Conservation (phyloP, 2,888 invertebrate species). For the Seira sanloemensis region DNA sequence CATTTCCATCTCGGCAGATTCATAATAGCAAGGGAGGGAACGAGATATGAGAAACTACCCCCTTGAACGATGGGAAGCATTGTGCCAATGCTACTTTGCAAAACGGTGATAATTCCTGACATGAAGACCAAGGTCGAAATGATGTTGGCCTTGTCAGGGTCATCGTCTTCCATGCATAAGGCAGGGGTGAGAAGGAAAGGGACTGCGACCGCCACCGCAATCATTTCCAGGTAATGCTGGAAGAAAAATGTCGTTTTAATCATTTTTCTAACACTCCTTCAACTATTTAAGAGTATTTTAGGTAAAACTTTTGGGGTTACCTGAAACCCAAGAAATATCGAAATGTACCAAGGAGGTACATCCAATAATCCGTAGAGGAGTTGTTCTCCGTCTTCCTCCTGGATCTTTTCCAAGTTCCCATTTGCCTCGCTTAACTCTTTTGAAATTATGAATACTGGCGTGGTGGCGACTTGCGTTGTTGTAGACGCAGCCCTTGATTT, state of each 20-base stretch:
- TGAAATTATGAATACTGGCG: slow-evolving; percentile 1
- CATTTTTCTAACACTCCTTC: neutral
- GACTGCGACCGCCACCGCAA: slow-evolving; percentile 89
- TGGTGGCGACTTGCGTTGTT: neutral
- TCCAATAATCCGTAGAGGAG: slow-evolving; percentile 85
- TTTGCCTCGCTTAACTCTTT: slow-evolving; percentile 4
- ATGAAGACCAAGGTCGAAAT: slow-evolving; percentile 90
- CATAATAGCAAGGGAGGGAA: slow-evolving; percentile 83
- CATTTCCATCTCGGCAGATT: slow-evolving; percentile 85
- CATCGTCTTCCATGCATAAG: slow-evolving; percentile 86
- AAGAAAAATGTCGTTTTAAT: slow-evolving; percentile 57
- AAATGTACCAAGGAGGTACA: slow-evolving; percentile 89
- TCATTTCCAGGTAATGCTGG: slow-evolving; percentile 89
- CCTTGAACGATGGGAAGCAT: slow-evolving; percentile 76
- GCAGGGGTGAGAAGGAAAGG: slow-evolving; percentile 88
- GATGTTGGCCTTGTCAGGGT: slow-evolving; percentile 85
- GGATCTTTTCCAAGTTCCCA: neutral
- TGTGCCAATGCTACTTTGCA: slow-evolving; percentile 83
- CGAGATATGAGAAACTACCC: slow-evolving; percentile 87
- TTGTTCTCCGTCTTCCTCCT: slow-evolving; percentile 31
- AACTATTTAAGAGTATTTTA: slow-evolving; percentile 9
- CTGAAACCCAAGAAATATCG: slow-evolving; percentile 88
- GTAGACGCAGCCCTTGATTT: neutral
- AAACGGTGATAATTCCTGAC: slow-evolving; percentile 84
- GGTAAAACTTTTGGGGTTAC: slow-evolving; percentile 76